phyloP scores from a whole-genome alignment of 2,113 vertebrate genomes.

The Gallinago media region DNA sequence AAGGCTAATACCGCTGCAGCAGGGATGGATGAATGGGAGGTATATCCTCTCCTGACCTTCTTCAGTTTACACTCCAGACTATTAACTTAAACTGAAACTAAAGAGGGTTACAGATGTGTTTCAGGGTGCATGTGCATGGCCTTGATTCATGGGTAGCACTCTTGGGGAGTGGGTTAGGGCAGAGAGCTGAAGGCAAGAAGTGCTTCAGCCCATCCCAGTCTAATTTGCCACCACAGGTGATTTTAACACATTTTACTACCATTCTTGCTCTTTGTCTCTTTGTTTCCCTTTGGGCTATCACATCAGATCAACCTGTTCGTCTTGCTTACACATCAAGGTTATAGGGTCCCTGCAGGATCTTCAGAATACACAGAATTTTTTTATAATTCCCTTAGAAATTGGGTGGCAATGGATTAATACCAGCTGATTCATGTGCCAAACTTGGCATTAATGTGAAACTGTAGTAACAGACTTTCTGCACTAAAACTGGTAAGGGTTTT shows the following conservation, averaged over 20 bases:
- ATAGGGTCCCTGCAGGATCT: not conserved
- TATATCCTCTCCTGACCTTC: not conserved
- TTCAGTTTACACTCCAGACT: not conserved
- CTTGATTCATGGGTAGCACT: not conserved
- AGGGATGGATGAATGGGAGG: not conserved
- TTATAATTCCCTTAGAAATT: not conserved
- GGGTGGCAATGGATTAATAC: not conserved
- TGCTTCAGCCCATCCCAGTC: not conserved
- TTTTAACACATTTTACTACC: not conserved
- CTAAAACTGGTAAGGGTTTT: not conserved
- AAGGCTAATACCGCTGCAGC: not conserved
- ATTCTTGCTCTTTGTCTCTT: not conserved
- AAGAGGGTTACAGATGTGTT: not conserved
- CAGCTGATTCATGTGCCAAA: not conserved
- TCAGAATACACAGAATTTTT: not conserved
- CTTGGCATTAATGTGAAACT: not conserved
- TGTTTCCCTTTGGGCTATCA: not conserved
- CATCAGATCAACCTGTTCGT: not conserved
- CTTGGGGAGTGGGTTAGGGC: not conserved
- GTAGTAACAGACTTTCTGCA: conserved; percentile 18
- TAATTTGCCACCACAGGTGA: not conserved
- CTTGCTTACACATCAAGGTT: not conserved
- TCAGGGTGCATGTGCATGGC: not conserved
- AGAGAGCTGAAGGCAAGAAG: not conserved
- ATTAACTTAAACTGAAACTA: not conserved